These are phyloP conservation scores for Rhingia campestris DNA, from an alignment of 2,888 invertebrate genomes.

Conservation along the genomic window DNA sequence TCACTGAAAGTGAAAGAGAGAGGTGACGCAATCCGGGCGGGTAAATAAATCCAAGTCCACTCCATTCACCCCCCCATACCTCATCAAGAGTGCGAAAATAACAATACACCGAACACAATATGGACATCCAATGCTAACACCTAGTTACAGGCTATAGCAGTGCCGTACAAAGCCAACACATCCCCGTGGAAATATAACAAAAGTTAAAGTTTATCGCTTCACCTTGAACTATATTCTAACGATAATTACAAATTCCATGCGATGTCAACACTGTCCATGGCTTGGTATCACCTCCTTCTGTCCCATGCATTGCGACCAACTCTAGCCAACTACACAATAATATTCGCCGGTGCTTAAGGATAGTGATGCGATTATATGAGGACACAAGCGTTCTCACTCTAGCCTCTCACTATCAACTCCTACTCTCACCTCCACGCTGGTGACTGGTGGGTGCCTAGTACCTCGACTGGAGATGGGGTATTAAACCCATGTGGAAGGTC, in stretches of 20 bases:
- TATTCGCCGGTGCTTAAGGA: too few species aligned
- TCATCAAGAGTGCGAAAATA: constrained; percentile 41
- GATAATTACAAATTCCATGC: constrained; percentile 71
- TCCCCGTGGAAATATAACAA: constrained; percentile 31
- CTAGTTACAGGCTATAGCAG: constrained; percentile 45
- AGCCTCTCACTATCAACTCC: too few species aligned
- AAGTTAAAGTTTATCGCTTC: constrained; percentile 72
- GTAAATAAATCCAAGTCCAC: constrained; percentile 50
- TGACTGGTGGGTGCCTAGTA: too few species aligned
- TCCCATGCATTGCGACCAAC: not conserved
- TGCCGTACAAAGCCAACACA: not conserved
- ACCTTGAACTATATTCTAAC: constrained; percentile 75
- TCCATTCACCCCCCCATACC: constrained; percentile 1
- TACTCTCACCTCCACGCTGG: too few species aligned
- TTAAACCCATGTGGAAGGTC: too few species aligned
- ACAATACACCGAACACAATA: constrained; percentile 60
- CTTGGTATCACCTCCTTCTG: constrained; percentile 14
- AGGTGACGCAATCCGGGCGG: constrained; percentile 56
- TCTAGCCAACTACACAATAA: too few species aligned
- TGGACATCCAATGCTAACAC: constrained; percentile 52
- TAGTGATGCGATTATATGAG: too few species aligned
- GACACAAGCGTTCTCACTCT: too few species aligned
- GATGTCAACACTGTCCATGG: constrained; percentile 69
- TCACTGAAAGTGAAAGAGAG: constrained; percentile 52
- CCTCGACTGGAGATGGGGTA: too few species aligned